These are phyloP conservation scores for Carcharodon carcharias DNA, from an alignment of 2,797 vertebrate species.

Conservation along the genomic window DNA sequence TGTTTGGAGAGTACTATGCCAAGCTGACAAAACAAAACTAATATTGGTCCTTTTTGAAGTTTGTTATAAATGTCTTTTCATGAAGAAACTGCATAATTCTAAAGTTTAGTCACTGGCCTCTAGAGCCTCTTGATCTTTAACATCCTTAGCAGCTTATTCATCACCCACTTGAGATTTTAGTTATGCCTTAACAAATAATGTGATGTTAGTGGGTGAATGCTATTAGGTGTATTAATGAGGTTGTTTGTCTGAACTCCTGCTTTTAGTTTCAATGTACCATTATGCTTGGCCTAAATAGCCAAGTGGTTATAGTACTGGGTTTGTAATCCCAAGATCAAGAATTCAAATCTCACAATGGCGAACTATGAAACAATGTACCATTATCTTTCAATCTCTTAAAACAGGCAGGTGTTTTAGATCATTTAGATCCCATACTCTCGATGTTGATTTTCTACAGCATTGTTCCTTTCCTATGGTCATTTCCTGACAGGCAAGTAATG, in stretches of 20 bases:
- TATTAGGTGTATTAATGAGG: neutral
- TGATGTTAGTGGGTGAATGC: neutral
- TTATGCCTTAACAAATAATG: neutral
- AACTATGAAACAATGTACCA: too few species aligned
- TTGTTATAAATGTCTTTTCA: neutral
- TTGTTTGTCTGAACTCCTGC: neutral
- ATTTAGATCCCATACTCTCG: neutral
- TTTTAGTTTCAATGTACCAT: neutral
- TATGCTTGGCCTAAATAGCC: too few species aligned
- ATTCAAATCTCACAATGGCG: too few species aligned
- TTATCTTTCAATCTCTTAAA: neutral
- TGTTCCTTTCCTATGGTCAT: neutral
- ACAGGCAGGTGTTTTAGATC: neutral
- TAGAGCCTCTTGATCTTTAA: neutral
- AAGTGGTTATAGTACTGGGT: too few species aligned
- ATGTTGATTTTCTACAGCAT: neutral
- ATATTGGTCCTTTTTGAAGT: neutral
- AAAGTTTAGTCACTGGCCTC: neutral
- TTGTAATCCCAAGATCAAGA: too few species aligned
- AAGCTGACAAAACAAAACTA: neutral
- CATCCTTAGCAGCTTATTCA: neutral
- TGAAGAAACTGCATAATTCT: neutral
- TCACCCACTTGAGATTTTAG: neutral
- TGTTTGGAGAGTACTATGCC: neutral
- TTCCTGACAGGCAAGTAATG: neutral